phyloP scores from a whole-genome alignment of 2,113 vertebrate species.

The Pardalotus punctatus region DNA sequence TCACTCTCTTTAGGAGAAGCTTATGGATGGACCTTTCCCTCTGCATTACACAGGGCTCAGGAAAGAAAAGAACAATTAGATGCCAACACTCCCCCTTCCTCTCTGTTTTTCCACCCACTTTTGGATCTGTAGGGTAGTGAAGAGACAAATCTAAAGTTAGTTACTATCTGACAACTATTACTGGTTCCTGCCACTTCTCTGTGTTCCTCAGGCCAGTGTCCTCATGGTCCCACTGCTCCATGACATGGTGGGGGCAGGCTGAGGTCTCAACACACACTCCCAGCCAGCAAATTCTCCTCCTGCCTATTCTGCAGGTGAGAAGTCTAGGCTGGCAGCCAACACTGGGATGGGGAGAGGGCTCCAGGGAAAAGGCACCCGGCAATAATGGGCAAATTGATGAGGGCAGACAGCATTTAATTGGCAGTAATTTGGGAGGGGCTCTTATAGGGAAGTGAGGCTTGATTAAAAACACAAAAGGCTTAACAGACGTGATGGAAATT shows the following conservation, averaged over 20 bases:
- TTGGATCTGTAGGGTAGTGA: not conserved
- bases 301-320: conserved; percentile 19
- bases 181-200: not conserved
- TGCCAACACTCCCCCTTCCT: not conserved
- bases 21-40: not conserved
- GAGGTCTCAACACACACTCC: not conserved
- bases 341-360: not conserved
- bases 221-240: not conserved
- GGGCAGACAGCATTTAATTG: conserved; percentile 21
- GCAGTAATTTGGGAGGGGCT: not conserved
- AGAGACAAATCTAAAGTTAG: not conserved
- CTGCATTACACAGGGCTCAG: not conserved
- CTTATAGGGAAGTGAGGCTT: not conserved
- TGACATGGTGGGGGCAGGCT: not conserved
- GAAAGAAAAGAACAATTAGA: not conserved
- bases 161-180: not conserved
- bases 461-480: conserved; percentile 39
- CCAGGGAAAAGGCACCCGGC: not conserved
- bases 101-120: not conserved
- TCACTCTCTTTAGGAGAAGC: not conserved
- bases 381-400: conserved; percentile 43
- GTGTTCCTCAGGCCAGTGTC: not conserved
- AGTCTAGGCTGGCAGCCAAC: conserved; percentile 16
- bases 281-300: not conserved
- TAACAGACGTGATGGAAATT: not conserved